Conservation (phyloP, 2,113 vertebrate species). For the Cyanoramphus novaezelandiae region DNA sequence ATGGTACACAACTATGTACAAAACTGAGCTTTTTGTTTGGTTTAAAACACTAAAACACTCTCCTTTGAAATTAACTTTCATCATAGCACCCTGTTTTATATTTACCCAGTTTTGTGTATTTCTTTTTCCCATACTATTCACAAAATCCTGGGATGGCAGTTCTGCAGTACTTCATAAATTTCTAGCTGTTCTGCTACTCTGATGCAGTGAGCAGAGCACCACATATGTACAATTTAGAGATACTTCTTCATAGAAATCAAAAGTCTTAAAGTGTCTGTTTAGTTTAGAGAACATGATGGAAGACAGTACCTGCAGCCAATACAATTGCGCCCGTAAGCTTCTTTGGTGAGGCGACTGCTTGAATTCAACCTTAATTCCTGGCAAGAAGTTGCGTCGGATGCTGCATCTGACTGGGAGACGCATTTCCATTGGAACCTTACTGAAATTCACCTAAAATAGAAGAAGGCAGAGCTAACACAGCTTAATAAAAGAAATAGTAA, state of each 20-base stretch:
- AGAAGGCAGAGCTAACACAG: neutral
- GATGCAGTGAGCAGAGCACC: fast-evolving
- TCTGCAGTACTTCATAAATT: neutral
- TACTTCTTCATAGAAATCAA: neutral
- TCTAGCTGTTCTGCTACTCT: neutral
- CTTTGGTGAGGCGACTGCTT: constrained; percentile 93
- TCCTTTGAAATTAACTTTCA: neutral
- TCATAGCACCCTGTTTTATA: neutral
- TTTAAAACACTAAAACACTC: neutral
- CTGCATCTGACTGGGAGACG: constrained; percentile 80
- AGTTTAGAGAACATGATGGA: constrained; percentile 37
- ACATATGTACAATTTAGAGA: fast-evolving
- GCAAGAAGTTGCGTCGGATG: constrained; percentile 90
- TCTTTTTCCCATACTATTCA: neutral
- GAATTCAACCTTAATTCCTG: constrained; percentile 92
- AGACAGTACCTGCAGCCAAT: constrained; percentile 90
- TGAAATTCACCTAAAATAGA: constrained; percentile 85
- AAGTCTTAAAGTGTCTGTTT: neutral
- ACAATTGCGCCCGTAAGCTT: constrained; percentile 88
- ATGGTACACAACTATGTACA: neutral
- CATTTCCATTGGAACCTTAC: constrained; percentile 85
- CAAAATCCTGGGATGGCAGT: neutral
- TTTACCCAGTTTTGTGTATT: neutral
- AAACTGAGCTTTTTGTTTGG: neutral
- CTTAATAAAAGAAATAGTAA: neutral